These are phyloP conservation scores for Nasonovia ribisnigri DNA, from an alignment of 2,888 invertebrate species.

Conservation along the genomic window DNA sequence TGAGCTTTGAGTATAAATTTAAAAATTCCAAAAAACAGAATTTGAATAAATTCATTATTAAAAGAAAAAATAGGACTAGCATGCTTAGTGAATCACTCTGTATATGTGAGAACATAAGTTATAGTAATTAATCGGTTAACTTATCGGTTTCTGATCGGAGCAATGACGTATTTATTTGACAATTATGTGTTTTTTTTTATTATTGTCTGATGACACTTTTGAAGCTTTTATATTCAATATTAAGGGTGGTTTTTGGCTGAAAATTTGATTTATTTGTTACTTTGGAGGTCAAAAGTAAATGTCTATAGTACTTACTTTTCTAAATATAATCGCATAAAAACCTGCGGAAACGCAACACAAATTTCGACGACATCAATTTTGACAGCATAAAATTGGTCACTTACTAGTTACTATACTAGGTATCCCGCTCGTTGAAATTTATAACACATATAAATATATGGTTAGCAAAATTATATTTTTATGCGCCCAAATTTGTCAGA, in stretches of 20 bases:
- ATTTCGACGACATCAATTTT: neutral
- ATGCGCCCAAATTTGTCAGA: neutral
- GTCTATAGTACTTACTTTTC: neutral
- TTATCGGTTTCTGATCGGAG: neutral
- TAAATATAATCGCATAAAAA: neutral
- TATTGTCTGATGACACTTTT: neutral
- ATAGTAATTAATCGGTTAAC: too few species aligned
- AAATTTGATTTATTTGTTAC: neutral
- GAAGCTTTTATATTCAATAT: neutral
- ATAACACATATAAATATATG: too few species aligned
- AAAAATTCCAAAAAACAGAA: too few species aligned
- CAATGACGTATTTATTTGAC: neutral
- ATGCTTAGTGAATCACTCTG: too few species aligned
- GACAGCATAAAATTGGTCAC: neutral
- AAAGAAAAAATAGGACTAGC: too few species aligned
- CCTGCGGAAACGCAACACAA: neutral
- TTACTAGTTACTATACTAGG: too few species aligned
- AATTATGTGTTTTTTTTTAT: neutral
- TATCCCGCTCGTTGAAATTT: neutral
- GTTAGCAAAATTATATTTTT: too few species aligned
- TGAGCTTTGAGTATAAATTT: too few species aligned
- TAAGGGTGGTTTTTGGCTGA: neutral
- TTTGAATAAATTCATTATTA: too few species aligned
- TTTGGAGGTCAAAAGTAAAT: neutral
- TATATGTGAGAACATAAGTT: too few species aligned